phyloP scores from a whole-genome alignment of 2,888 invertebrate genomes.

The Amphipyra berbera region DNA sequence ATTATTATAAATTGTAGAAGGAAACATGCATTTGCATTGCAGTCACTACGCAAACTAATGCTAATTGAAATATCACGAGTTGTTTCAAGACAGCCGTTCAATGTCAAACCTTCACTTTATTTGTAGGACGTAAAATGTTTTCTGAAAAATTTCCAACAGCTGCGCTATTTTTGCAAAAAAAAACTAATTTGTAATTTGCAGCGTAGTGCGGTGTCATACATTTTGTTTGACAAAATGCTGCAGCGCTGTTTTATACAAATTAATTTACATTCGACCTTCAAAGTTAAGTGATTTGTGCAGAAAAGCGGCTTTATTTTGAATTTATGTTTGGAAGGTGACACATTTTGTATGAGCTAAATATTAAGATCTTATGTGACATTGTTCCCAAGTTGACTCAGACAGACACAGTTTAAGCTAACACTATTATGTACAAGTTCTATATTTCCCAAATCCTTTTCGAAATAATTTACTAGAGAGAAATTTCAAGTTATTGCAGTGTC shows the following conservation, averaged over 20 bases:
- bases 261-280: conserved; percentile 33
- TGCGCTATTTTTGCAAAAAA: conserved; percentile 27
- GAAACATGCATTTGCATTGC: conserved; percentile 32
- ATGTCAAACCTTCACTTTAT: conserved; percentile 37
- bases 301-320: not conserved
- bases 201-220: conserved; percentile 14
- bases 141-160: conserved; percentile 30
- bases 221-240: conserved; percentile 24
- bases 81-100: conserved; percentile 24
- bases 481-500: no score
- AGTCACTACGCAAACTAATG: conserved; percentile 19
- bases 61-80: conserved; percentile 44
- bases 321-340: not conserved
- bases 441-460: no score
- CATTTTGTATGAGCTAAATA: not conserved
- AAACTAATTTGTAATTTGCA: conserved; percentile 34
- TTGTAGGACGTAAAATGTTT: conserved; percentile 20
- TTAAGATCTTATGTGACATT: not conserved
- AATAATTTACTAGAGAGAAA: no score
- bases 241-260: conserved; percentile 25
- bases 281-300: conserved; percentile 3
- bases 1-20: conserved; percentile 9
- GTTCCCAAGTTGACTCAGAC: not conserved
- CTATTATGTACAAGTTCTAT: no score
- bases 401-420: no score